Evolutionary conservation across 2,888 invertebrate genomes (phyloP).

Genomic region (Troilus luridus): DNA sequence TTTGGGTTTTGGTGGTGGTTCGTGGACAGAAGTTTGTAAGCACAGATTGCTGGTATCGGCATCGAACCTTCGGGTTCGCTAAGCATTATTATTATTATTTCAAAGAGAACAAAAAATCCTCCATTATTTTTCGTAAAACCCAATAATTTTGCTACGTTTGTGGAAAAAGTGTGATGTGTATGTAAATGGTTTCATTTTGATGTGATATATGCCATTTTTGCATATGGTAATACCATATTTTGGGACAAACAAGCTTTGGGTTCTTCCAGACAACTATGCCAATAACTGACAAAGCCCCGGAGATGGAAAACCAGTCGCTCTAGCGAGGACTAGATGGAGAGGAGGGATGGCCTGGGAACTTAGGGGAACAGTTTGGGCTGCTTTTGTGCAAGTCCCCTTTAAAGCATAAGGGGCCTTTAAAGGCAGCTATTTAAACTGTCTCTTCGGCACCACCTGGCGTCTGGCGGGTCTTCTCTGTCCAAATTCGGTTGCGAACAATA

Average conservation of each 20-base stretch:
- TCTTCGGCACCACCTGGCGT: constrained; percentile 2
- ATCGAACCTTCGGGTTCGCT: too few species aligned
- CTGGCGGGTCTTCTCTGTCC: background rate
- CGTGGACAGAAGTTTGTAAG: too few species aligned
- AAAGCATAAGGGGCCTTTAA: background rate
- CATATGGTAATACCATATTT: background rate
- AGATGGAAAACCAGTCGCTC: background rate
- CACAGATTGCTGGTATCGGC: too few species aligned
- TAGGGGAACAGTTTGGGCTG: constrained; percentile 1
- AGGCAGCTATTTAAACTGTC: constrained; percentile 27
- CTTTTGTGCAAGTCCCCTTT: constrained; percentile 21
- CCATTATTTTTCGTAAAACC: too few species aligned
- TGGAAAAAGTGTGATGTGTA: too few species aligned
- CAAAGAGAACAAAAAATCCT: too few species aligned
- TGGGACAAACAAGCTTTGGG: background rate
- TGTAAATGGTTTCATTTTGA: background rate
- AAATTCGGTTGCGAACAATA: background rate
- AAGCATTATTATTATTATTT: too few species aligned
- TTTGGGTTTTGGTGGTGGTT: too few species aligned
- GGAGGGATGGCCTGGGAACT: constrained; percentile 15
- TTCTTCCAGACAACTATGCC: background rate
- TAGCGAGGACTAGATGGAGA: background rate
- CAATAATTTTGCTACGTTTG: too few species aligned
- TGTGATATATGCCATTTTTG: background rate
- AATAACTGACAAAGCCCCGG: background rate